These are phyloP conservation scores for Cabera pusaria DNA, from an alignment of 2,888 invertebrate genomes.

Conservation along the genomic window DNA sequence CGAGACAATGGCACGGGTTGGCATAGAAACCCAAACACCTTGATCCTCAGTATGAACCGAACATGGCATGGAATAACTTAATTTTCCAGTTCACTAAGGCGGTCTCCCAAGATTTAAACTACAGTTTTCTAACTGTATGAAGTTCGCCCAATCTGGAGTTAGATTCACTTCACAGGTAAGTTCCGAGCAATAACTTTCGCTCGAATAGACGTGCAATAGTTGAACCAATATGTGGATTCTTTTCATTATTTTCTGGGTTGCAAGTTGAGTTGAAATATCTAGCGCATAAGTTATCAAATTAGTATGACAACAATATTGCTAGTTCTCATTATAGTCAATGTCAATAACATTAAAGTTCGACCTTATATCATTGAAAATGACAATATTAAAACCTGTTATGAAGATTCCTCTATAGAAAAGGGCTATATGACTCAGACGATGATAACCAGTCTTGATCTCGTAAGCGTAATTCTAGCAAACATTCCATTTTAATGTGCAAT, in stretches of 20 bases:
- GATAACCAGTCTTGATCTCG: too few species aligned
- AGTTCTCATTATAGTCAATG: slow-evolving; percentile 1
- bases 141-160: slow-evolving; percentile 19
- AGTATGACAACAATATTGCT: too few species aligned
- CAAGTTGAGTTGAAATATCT: too few species aligned
- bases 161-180: slow-evolving; percentile 14
- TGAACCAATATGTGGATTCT: too few species aligned
- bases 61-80: slow-evolving; percentile 43
- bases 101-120: slow-evolving; percentile 11
- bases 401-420: slow-evolving; percentile 6
- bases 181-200: slow-evolving; percentile 30
- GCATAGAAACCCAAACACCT: slow-evolving; percentile 56
- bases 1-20: slow-evolving; percentile 54
- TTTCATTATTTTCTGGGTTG: slow-evolving; percentile 1
- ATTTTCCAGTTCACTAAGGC: slow-evolving; percentile 21
- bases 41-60: slow-evolving; percentile 38
- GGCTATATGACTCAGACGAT: too few species aligned
- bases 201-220: slow-evolving; percentile 18
- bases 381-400: too few species aligned
- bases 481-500: slow-evolving; percentile 9
- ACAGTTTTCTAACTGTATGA: slow-evolving; percentile 17
- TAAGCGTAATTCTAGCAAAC: slow-evolving; percentile 1
- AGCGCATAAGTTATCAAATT: too few species aligned
- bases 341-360: too few species aligned
- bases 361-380: too few species aligned